Evolutionary conservation across 2,888 invertebrate species (phyloP).

Genomic region (Entomobrya proxima): DNA sequence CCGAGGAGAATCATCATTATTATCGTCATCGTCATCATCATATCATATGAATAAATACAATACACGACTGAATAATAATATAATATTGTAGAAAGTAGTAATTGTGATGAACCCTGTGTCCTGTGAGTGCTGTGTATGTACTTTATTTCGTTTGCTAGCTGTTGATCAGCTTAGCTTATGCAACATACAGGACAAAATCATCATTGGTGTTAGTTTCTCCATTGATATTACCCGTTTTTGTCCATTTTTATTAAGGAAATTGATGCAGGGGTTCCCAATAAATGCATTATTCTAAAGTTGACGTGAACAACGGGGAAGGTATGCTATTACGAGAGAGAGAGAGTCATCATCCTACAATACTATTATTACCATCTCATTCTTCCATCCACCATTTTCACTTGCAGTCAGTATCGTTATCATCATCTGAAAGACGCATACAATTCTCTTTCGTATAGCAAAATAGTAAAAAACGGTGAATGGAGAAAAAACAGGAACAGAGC

Average conservation of each 20-base stretch:
- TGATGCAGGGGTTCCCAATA: constrained; percentile 15
- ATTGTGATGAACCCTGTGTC: background rate
- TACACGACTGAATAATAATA: constrained; percentile 29
- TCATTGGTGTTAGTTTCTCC: background rate
- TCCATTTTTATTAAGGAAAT: constrained; percentile 51
- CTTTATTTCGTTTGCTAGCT: constrained; percentile 1
- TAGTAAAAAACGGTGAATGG: background rate
- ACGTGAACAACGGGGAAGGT: constrained; percentile 43
- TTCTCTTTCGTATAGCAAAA: background rate
- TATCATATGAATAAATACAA: constrained; percentile 56
- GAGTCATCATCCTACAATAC: background rate
- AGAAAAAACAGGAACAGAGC: constrained; percentile 36
- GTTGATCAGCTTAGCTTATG: constrained; percentile 13
- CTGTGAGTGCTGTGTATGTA: too few relatives aligned
- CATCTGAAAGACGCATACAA: background rate
- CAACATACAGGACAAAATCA: background rate
- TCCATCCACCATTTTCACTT: background rate
- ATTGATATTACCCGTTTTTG: background rate
- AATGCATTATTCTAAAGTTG: constrained; percentile 25
- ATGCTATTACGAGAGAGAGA: background rate
- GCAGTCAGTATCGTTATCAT: background rate
- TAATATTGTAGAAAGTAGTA: constrained; percentile 20
- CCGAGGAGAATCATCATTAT: constrained; percentile 35
- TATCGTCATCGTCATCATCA: constrained; percentile 15
- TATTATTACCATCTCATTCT: constrained; percentile 35